Percentiles rank a stretch among this genome's conserved stretches.
These are phyloP conservation scores for Artemia sinica DNA, from an alignment of 2,888 invertebrate species.

Conservation along the genomic window DNA sequence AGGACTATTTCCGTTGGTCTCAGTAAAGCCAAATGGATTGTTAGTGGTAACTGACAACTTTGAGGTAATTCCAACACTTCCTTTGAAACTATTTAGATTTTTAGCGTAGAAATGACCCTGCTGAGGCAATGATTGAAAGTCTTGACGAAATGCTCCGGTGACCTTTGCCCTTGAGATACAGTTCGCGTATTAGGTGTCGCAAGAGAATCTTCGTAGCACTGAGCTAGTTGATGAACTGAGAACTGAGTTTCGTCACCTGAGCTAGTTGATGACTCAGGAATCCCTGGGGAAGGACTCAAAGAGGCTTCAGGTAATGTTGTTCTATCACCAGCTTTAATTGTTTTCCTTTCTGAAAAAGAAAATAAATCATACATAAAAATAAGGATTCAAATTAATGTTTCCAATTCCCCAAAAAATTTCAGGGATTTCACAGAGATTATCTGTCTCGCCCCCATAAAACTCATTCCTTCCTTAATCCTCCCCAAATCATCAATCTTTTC, in stretches of 20 bases:
- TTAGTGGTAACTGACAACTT: no score
- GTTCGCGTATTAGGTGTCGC: not conserved
- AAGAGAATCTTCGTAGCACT: constrained; percentile 3
- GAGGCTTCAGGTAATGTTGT: not conserved
- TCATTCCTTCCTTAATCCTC: no score
- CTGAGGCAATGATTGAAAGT: constrained; percentile 1
- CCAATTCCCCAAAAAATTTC: no score
- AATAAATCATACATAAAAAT: not conserved
- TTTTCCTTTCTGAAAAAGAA: constrained; percentile 2
- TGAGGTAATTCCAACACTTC: no score
- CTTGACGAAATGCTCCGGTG: constrained; percentile 9
- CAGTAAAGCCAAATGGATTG: no score
- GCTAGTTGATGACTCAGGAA: not conserved
- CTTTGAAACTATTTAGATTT: not conserved
- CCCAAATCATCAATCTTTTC: no score
- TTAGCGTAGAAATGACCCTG: not conserved
- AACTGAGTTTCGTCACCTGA: no score
- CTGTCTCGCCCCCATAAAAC: no score
- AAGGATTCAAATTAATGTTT: no score
- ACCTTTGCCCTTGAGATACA: constrained; percentile 7
- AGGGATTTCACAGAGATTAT: no score
- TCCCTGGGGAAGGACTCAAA: constrained; percentile 13
- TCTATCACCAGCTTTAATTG: constrained; percentile 8
- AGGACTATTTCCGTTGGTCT: not conserved
- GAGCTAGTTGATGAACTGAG: not conserved